Base-by-base conservation (phyloP, 2,888 invertebrate species). In the Craniophora ligustri region DNA sequence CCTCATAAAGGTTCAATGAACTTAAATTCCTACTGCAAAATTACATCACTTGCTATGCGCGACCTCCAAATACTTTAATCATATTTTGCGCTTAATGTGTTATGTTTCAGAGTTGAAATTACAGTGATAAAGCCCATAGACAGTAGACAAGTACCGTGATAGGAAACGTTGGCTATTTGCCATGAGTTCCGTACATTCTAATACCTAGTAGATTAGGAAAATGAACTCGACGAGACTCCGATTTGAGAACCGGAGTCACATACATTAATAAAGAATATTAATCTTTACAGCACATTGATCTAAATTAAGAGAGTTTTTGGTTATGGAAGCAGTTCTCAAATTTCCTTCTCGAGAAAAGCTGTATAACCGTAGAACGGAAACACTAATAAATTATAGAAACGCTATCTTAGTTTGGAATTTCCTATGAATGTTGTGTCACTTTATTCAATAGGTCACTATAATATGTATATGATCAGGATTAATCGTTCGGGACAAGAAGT, bases 91-190 rank as follows among this genome's bases (percentile, higher is more conserved):
- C 65, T 64, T 62, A 69, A 51, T 10, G 0, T 0, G 0, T 15
- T 44, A 13, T 0, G 0, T 1, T 7, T 31, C 82, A 81, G 58
- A 72, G 79, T 64, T 54, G 54, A 66, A 69, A 70, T 46, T 78
- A n/a, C 54, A 30, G 28, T 60, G 30, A 42, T 32, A 15, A 26
- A 16, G 26, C 19, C n/a, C 13, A 31, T 35, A 30, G n/a, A n/a
- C n/a, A n/a, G n/a, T 32, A 32, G 41, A 40, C 45, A 53, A 19
- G 32, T 28, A 34, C 23, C 11, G 51, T 21, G 50, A 70, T 72
- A 70, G 79, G 81, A 82, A 81, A 75, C 55, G 69, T 65, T 84
- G 84, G 79, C 78, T 71, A 59, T 58, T 59, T 83, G 79, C 84
- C 81, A 80, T 63, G 60, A 54, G 59, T 67, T 66, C 56, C 54